Evolutionary conservation across 2,888 invertebrate genomes (phyloP).

Genomic region (Melieria crassipennis): DNA sequence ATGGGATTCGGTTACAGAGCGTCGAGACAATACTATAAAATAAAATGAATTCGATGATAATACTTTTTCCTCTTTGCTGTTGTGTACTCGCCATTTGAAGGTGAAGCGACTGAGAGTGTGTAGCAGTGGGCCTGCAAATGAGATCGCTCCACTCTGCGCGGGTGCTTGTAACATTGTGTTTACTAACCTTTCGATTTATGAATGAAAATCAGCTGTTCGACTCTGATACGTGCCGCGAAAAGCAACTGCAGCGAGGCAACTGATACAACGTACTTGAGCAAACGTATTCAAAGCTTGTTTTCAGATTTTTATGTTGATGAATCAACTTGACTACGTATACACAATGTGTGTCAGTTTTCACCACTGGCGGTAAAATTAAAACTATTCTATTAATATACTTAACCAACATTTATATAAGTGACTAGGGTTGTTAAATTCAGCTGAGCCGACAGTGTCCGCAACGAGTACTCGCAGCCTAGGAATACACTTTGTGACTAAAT

Average conservation of each 20-base stretch:
- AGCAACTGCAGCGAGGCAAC: not conserved
- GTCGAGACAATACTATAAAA: conserved; percentile 47
- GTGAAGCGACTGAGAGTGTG: not conserved
- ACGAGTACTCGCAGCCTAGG: too few relatives aligned
- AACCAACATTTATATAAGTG: too few relatives aligned
- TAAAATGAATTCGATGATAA: conserved; percentile 42
- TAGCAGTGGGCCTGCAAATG: conserved; percentile 18
- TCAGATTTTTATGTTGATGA: too few relatives aligned
- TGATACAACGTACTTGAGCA: too few relatives aligned
- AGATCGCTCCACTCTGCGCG: conserved; percentile 19
- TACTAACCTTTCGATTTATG: conserved; percentile 24
- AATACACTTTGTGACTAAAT: too few relatives aligned
- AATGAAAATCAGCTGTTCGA: conserved; percentile 42
- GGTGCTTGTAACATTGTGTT: conserved; percentile 22
- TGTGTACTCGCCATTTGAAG: conserved; percentile 13
- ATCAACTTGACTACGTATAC: too few relatives aligned
- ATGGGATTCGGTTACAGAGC: conserved; percentile 41
- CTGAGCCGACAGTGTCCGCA: too few relatives aligned
- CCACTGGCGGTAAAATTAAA: too few relatives aligned
- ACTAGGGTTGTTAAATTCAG: too few relatives aligned
- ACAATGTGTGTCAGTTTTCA: too few relatives aligned
- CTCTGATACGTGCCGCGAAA: not conserved
- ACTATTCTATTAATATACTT: too few relatives aligned
- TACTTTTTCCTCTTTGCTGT: conserved; percentile 29
- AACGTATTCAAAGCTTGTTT: too few relatives aligned